Evolutionary conservation across 2,113 vertebrate species (phyloP), one percentile per base, ranked within the genome.

Genomic region (Callionymus lyra): DNA sequence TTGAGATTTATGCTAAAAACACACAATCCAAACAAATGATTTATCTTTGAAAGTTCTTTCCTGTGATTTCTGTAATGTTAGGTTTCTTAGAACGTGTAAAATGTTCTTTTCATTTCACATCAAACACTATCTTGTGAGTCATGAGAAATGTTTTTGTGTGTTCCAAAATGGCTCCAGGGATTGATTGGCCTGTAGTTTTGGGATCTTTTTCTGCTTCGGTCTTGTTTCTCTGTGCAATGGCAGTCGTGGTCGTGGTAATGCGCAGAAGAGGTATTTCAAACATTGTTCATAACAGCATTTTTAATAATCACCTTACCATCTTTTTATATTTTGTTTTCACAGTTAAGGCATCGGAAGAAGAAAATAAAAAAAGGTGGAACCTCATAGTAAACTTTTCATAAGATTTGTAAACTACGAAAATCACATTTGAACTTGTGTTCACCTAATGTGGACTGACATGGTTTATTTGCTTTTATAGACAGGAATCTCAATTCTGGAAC

Each of bases 111-210:
- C n/a, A n/a, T n/a, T n/a, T n/a, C n/a, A n/a, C n/a, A n/a, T n/a
- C n/a, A n/a, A n/a, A n/a, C n/a, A n/a, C n/a, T n/a, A n/a, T n/a
- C n/a, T n/a, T n/a, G n/a, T n/a, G n/a, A n/a, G n/a, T n/a, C n/a
- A n/a, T n/a, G n/a, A n/a, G n/a, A 27, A 8, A 8, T 27, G 4
- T 27, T 27, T 27, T 4, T 9, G 12, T 31, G n/a, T 58, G 31
- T 38, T n/a, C 42, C 68, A 61, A 34, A 32, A 9, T 12, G 8
- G 4, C 21, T 8, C 6, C 52, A 31, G 51, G 14, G 33, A 50
- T 76, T 32, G 80, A 87, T 34, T 81, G 79, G 84, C 72, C 82
- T n/a, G 57, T 87, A 1, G 14, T 83, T 0, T 11, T 77, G 14
- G 84, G 85, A 27, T 80, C 64, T 3, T 21, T 76, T 17, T 73